Evolutionary conservation across 1,140 invertebrate species (phyloP).

Genomic region (Coboldia fuscipes): DNA sequence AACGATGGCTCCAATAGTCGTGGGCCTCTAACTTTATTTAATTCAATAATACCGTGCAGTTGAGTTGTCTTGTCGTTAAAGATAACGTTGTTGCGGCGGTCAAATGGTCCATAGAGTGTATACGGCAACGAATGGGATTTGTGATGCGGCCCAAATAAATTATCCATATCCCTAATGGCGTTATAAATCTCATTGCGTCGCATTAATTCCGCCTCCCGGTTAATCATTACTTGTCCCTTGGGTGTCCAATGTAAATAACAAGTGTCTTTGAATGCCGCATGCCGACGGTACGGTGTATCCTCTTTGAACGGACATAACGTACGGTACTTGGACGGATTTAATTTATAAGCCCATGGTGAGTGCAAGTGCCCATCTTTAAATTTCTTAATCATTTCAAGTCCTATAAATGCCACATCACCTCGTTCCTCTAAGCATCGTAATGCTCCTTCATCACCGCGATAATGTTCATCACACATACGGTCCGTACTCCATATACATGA

Average conservation of each 20-base stretch:
- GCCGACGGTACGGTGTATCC: slow-evolving; percentile 9
- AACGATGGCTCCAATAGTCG: slow-evolving; percentile 16
- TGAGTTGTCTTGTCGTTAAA: slow-evolving; percentile 41
- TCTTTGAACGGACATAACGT: slow-evolving; percentile 25
- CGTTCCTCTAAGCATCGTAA: slow-evolving; percentile 56
- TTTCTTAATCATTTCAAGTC: slow-evolving; percentile 41
- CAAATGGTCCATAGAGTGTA: slow-evolving; percentile 39
- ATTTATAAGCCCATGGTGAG: slow-evolving; percentile 8
- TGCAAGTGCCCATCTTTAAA: slow-evolving; percentile 25
- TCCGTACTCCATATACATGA: slow-evolving; percentile 32
- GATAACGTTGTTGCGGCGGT: slow-evolving; percentile 32
- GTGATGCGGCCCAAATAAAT: slow-evolving; percentile 37
- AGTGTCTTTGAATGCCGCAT: too few species aligned
- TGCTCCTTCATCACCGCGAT: slow-evolving; percentile 35
- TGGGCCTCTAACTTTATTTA: slow-evolving; percentile 16
- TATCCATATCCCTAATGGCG: slow-evolving; percentile 38
- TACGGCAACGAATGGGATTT: slow-evolving; percentile 34
- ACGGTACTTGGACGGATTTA: slow-evolving; percentile 14
- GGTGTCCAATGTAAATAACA: slow-evolving; percentile 49
- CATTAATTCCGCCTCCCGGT: slow-evolving; percentile 26
- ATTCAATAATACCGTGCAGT: slow-evolving; percentile 21
- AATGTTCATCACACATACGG: slow-evolving; percentile 12
- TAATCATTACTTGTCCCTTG: slow-evolving; percentile 35
- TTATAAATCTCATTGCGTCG: slow-evolving; percentile 38
- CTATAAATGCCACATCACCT: slow-evolving; percentile 73